These are phyloP conservation scores for Ptychoptera contaminata DNA, from an alignment of 2,888 invertebrate genomes.

Conservation along the genomic window DNA sequence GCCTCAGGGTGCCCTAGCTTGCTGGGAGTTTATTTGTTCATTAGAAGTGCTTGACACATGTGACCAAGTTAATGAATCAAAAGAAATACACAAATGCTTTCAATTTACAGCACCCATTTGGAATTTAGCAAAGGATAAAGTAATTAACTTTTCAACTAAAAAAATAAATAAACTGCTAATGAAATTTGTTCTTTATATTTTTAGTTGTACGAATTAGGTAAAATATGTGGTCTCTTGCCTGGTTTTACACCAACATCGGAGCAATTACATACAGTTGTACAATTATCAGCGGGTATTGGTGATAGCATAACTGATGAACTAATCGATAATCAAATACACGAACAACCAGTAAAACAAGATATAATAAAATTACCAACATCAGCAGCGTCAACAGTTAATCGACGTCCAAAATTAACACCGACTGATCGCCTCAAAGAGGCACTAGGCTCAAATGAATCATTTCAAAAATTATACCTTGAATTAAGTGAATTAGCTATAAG, in stretches of 20 bases:
- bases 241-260: conserved; percentile 66
- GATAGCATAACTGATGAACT: conserved; percentile 40
- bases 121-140: conserved; percentile 76
- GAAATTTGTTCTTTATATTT: background rate
- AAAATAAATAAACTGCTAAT: no score
- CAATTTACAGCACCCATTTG: conserved; percentile 72
- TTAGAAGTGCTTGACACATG: conserved; percentile 77
- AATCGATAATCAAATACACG: background rate
- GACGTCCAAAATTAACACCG: conserved; percentile 34
- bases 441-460: conserved; percentile 73
- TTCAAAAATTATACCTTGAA: conserved; percentile 82
- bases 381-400: conserved; percentile 32
- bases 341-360: conserved; percentile 19
- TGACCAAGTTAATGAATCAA: conserved; percentile 47
- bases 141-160: background rate
- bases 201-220: conserved; percentile 49
- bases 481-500: conserved; percentile 89
- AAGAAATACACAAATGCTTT: conserved; percentile 59
- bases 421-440: conserved; percentile 80
- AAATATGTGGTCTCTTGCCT: conserved; percentile 80
- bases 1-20: conserved; percentile 70
- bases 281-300: conserved; percentile 81
- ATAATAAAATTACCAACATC: conserved; percentile 11
- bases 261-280: conserved; percentile 80
- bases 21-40: conserved; percentile 87